Conservation (phyloP, 1,140 invertebrate species). For the Harpegnathos saltator region DNA sequence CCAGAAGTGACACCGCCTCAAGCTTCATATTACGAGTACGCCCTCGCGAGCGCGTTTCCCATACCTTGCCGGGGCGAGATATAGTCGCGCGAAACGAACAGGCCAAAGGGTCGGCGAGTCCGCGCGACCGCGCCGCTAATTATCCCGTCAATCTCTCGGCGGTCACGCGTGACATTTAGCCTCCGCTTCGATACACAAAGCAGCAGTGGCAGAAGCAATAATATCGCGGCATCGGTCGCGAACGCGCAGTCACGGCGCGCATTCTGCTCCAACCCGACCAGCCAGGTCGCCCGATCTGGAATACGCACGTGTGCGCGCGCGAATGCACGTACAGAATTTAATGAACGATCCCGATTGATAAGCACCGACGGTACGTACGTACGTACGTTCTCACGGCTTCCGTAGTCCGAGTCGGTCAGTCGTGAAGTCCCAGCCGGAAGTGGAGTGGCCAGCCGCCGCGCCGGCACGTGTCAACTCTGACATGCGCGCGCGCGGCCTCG, state of each 20-base stretch:
- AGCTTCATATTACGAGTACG: not conserved
- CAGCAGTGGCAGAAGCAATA: too few relatives aligned
- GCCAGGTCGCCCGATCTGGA: not conserved
- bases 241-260: not conserved
- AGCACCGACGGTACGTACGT: too few relatives aligned
- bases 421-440: constrained; percentile 23
- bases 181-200: not conserved
- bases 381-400: not conserved
- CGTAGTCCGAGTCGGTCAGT: constrained; percentile 35
- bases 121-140: not conserved
- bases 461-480: not conserved
- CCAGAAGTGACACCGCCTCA: too few relatives aligned
- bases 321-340: not conserved
- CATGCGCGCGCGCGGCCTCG: constrained; percentile 7
- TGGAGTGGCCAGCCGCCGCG: not conserved
- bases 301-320: not conserved
- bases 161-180: not conserved
- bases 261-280: not conserved
- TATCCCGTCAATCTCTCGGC: not conserved
- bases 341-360: constrained; percentile 17
- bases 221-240: too few relatives aligned
- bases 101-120: not conserved
- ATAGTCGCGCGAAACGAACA: not conserved
- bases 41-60: not conserved
- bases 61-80: not conserved